Evolutionary conservation across 2,888 invertebrate genomes (phyloP).

Genomic region (Ectemnius continuus): DNA sequence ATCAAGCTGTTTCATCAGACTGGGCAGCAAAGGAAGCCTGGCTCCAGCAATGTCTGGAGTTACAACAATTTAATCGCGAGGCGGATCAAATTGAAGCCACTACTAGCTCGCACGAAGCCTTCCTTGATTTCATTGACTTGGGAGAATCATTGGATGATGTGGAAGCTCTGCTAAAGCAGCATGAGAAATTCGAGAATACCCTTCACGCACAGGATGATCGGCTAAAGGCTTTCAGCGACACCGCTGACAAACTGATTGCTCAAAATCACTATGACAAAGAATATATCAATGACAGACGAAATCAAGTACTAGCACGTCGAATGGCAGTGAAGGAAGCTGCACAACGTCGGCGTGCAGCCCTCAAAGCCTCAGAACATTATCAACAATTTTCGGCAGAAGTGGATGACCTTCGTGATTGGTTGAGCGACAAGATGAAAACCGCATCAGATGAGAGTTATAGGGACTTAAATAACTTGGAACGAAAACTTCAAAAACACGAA

Average conservation of each 20-base stretch:
- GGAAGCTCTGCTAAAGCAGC: conserved; percentile 94
- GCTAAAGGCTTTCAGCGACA: conserved; percentile 88
- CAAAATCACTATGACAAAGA: conserved; percentile 89
- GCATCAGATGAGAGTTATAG: conserved; percentile 96
- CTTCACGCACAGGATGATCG: conserved; percentile 96
- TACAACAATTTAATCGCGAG: conserved; percentile 96
- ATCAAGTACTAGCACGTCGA: conserved; percentile 87
- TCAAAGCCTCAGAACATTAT: conserved; percentile 92
- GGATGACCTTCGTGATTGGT: conserved; percentile 93
- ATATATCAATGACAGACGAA: conserved; percentile 85
- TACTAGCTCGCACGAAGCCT: conserved; percentile 95
- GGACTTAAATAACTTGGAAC: conserved; percentile 92
- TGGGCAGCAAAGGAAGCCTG: conserved; percentile 93
- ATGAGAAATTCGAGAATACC: conserved; percentile 95
- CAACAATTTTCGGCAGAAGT: conserved; percentile 96
- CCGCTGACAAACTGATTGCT: conserved; percentile 89
- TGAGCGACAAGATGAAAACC: conserved; percentile 93
- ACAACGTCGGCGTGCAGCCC: conserved; percentile 85
- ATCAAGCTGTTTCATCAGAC: conserved; percentile 84
- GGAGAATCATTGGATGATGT: conserved; percentile 95
- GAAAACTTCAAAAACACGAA: conserved; percentile 97
- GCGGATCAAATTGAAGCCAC: conserved; percentile 98
- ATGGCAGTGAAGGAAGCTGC: conserved; percentile 87
- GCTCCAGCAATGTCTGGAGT: conserved; percentile 91
- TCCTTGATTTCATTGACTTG: conserved; percentile 91